Evolutionary conservation across 2,113 vertebrate genomes (phyloP), one percentile per base, ranked within the genome.

Genomic region (Protobothrops mucrosquamatus): DNA sequence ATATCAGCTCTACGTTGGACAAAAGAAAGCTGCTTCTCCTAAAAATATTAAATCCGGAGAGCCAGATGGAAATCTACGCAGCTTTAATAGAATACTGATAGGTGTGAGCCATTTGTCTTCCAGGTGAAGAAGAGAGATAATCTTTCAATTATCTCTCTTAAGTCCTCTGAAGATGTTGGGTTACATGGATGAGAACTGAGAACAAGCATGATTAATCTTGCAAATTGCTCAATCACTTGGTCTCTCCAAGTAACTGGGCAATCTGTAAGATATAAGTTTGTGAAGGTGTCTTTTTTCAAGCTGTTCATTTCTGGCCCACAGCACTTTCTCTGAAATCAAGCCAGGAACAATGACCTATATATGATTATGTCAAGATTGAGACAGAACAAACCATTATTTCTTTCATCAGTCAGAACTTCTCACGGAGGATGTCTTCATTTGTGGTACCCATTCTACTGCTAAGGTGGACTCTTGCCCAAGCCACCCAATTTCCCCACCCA

Each of bases 41-140:
- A 81, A 81, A 81, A 43, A 43, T 46, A 18, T 92, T 92, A 55
- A 86, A 61, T 39, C 39, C 94, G 92, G 69, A 94, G 74, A 89
- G 39, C 24, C 92, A 85, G 74, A n/a, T 23, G 74, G 26, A 92
- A 92, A 88, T 54, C 8, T 26, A 48, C 14, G 18, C 3, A 56
- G 87, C 15, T 55, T 26, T 34, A 56, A 34, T 39, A 81, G 18
- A 81, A 81, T 43, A 43, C 74, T 8, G 74, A 81, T 39, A 22
- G 34, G 34, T 20, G 18, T 46, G 55, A 89, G 6, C 3, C 11
- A 51, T 69, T 64, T 43, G 34, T 23, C 56, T 64, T 46, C 39
- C 46, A 48, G 18, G 15, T 8, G 26, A 90, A 64, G 59, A 64
- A 64, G 15, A 39, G 4, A 29, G 12, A 85, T 57, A 86, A 64